These are phyloP conservation scores for Pitta sordida DNA, from an alignment of 2,113 vertebrate species.

Conservation along the genomic window DNA sequence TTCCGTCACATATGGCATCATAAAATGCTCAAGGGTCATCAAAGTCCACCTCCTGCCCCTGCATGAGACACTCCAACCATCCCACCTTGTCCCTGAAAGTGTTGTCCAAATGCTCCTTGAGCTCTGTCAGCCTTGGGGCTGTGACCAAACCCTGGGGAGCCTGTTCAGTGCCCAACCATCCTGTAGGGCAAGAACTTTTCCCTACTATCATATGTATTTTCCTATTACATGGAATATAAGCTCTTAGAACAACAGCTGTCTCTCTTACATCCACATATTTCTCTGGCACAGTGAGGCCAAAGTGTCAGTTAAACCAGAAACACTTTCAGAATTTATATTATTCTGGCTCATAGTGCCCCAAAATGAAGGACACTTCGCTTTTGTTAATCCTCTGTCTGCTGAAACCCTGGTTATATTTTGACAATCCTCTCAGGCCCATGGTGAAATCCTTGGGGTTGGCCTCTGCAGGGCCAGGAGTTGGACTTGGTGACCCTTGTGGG, in stretches of 20 bases:
- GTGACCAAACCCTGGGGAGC: background rate
- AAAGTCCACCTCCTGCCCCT: background rate
- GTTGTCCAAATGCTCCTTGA: accelerated
- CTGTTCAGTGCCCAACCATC: accelerated
- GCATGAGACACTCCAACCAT: background rate
- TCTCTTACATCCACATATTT: background rate
- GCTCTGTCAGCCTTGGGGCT: background rate
- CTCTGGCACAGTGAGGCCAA: background rate
- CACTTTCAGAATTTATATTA: background rate
- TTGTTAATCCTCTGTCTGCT: background rate
- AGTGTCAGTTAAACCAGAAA: background rate
- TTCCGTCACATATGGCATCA: too few relatives aligned
- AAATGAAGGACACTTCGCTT: background rate
- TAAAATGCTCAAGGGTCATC: background rate
- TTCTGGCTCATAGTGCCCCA: background rate
- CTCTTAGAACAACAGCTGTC: background rate
- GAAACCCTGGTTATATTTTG: background rate
- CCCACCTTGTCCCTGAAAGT: background rate
- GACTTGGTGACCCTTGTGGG: accelerated
- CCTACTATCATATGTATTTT: background rate
- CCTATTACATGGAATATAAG: background rate
- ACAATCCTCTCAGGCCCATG: accelerated
- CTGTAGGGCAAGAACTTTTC: background rate
- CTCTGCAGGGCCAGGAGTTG: background rate
- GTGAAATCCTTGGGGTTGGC: background rate